Evolutionary conservation across 1,140 invertebrate genomes (phyloP).

Genomic region (Chelonus insularis): DNA sequence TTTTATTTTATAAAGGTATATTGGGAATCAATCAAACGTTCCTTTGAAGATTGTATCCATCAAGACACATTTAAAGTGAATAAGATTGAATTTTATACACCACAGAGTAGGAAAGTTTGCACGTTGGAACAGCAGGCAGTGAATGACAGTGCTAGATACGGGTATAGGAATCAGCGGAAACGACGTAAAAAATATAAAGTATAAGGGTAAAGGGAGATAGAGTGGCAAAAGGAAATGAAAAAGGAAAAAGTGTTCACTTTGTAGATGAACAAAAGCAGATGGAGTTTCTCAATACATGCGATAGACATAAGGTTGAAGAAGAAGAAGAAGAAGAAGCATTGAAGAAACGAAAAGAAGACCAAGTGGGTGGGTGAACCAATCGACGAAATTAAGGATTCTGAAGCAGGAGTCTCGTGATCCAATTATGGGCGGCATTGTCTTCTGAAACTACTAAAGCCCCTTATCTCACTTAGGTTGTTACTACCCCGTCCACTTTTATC

Average conservation of each 20-base stretch:
- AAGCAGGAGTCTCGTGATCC: conserved; percentile 45
- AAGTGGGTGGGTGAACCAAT: conserved; percentile 36
- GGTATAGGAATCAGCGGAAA: neutral
- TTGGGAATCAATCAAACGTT: no score
- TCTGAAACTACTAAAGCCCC: conserved; percentile 44
- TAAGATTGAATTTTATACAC: conserved; percentile 8
- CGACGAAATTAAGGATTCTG: conserved; percentile 49
- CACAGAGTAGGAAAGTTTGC: conserved; percentile 5
- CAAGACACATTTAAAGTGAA: conserved; percentile 7
- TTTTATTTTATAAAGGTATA: no score
- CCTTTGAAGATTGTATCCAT: conserved; percentile 12
- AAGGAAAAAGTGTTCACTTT: conserved; percentile 2
- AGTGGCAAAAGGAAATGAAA: conserved; percentile 9
- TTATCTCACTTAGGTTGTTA: conserved; percentile 44
- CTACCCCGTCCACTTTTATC: conserved; percentile 31
- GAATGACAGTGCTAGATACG: conserved; percentile 1
- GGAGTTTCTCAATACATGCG: neutral
- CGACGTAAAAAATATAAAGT: neutral
- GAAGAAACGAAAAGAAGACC: conserved; percentile 10
- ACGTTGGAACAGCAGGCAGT: neutral
- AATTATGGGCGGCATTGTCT: conserved; percentile 52
- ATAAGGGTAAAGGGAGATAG: neutral
- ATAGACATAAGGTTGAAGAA: neutral
- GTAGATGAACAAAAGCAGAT: neutral
- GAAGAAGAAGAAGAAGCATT: conserved; percentile 29